phyloP scores from a whole-genome alignment of 1,140 invertebrate genomes.

The Mya arenaria region DNA sequence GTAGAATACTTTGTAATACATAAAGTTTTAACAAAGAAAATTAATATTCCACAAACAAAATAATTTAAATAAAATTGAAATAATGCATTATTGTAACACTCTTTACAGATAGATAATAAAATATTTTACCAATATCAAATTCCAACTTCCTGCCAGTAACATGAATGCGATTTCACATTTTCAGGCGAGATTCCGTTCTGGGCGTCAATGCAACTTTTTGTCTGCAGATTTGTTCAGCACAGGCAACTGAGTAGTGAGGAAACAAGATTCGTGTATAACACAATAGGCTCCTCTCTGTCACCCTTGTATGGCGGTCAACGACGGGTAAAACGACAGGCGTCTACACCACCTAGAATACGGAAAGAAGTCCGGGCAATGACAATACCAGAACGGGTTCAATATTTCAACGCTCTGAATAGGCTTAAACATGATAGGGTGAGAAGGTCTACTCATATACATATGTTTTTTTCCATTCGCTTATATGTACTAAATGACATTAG shows the following conservation, averaged over 20 bases:
- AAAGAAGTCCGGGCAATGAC: conserved; percentile 21
- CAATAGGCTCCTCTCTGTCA: neutral
- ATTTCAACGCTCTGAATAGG: conserved; percentile 32
- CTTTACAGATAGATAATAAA: too few species aligned
- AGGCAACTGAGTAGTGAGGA: neutral
- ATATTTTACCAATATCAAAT: too few species aligned
- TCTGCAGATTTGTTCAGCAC: conserved; percentile 1
- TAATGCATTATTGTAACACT: too few species aligned
- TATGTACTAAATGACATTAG: neutral
- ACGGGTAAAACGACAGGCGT: conserved; percentile 23
- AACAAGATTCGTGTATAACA: neutral
- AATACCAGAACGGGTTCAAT: neutral
- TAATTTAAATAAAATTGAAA: too few species aligned
- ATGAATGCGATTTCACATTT: too few species aligned
- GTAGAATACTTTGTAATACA: too few species aligned
- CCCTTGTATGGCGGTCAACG: neutral
- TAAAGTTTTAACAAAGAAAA: too few species aligned
- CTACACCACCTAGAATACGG: neutral
- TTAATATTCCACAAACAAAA: too few species aligned
- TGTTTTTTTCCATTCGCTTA: neutral
- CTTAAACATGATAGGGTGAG: conserved; percentile 39
- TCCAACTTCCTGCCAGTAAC: too few species aligned
- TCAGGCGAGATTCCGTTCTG: conserved; percentile 33
- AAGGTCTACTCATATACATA: neutral
- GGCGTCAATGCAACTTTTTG: conserved; percentile 28